These are phyloP conservation scores for Leptinotarsa haldemani DNA, from an alignment of 2,888 invertebrate species.

Conservation along the genomic window DNA sequence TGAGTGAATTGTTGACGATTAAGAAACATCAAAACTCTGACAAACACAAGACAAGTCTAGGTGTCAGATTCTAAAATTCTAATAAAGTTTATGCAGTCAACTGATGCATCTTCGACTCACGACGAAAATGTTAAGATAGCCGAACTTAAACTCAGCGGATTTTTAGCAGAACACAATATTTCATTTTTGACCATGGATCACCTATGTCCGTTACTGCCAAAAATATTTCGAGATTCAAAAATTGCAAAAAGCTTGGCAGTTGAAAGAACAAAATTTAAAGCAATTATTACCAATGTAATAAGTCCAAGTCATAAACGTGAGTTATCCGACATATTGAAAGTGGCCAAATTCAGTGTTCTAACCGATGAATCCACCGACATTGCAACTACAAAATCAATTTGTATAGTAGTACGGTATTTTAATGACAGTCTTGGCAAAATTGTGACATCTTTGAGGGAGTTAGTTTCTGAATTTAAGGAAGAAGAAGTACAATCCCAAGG, in stretches of 20 bases:
- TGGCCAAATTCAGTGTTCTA: neutral
- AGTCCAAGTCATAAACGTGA: neutral
- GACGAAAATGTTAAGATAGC: neutral
- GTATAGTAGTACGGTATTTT: neutral
- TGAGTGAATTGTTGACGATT: too few species aligned
- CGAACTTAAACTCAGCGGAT: neutral
- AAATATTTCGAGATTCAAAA: neutral
- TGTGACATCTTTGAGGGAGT: neutral
- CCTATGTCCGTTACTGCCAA: neutral
- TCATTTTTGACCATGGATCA: neutral
- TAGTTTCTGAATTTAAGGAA: neutral
- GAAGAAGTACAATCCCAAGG: neutral
- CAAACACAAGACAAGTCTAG: too few species aligned
- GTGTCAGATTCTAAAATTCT: too few species aligned
- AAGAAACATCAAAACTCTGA: too few species aligned
- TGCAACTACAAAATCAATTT: conserved; percentile 3
- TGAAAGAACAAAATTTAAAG: neutral
- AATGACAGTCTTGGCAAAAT: conserved; percentile 5
- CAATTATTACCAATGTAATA: conserved; percentile 3
- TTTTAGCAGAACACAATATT: neutral
- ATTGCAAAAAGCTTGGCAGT: neutral
- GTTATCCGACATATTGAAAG: conserved; percentile 1
- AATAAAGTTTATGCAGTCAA: neutral
- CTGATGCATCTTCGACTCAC: neutral
- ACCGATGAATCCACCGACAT: conserved; percentile 1